phyloP scores from a whole-genome alignment of 2,888 invertebrate genomes.

The Notodonta ziczac region DNA sequence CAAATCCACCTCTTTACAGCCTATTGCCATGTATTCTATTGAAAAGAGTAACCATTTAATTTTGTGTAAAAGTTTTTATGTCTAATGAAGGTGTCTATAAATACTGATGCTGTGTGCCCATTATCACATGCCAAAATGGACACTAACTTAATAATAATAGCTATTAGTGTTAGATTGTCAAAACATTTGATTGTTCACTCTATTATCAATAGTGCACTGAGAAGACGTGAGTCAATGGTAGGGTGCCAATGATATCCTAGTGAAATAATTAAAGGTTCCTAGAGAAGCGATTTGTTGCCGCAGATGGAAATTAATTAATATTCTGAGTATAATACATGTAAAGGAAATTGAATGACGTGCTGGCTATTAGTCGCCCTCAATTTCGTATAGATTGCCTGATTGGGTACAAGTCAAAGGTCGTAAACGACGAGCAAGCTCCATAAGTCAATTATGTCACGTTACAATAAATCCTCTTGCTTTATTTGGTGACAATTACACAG shows the following conservation, averaged over 20 bases:
- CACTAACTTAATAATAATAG: constrained; percentile 1
- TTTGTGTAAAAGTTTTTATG: neutral
- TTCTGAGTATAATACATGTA: too few species aligned
- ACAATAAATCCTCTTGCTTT: neutral
- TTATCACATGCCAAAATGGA: constrained; percentile 6
- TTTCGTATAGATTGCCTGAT: too few species aligned
- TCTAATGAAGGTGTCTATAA: neutral
- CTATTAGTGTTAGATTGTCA: constrained; percentile 5
- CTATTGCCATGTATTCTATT: too few species aligned
- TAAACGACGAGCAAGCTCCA: too few species aligned
- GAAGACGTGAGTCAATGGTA: neutral
- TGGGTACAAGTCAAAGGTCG: too few species aligned
- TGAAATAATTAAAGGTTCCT: too few species aligned
- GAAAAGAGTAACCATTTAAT: too few species aligned
- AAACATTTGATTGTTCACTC: constrained; percentile 8
- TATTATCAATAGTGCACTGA: constrained; percentile 3
- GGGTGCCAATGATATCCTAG: neutral
- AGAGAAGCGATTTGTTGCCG: too few species aligned
- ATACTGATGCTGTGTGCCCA: neutral
- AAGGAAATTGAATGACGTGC: too few species aligned
- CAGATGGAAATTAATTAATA: neutral
- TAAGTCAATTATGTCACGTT: too few species aligned
- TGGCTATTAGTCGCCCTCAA: too few species aligned
- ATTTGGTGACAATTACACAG: neutral
- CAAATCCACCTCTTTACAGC: too few species aligned